Base-by-base conservation (phyloP, 2,888 invertebrate genomes). In the Lampropteryx suffumata region DNA sequence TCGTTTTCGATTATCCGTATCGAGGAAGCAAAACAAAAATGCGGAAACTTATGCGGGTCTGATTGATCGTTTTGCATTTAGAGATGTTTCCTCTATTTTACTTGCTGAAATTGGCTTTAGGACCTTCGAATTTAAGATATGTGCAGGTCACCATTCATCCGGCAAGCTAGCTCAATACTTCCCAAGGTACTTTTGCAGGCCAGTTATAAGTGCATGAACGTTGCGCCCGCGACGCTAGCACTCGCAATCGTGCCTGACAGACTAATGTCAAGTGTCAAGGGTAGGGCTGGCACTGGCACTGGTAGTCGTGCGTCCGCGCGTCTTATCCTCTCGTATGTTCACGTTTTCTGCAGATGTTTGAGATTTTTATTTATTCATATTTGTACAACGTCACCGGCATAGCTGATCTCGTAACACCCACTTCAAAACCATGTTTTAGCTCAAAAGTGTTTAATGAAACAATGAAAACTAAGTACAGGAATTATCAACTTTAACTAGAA, bases 201-300 rank as follows among this genome's bases (percentile, higher is more conserved):
- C 36, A 50, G 45, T 42, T 50, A 44, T 45, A 42, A 27, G 14
- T 24, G 27, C 17, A 27, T n/a, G n/a, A n/a, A n/a, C n/a, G n/a
- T n/a, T 17, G 21, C 42, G 24, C 14, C 30, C 30, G 37, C 39
- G 45, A 45, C 34, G 33, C 45, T 34, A 33, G 54, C 44, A 45
- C 52, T 59, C 52, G 50, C 50, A 62, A 61, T 64, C 67, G 59
- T 59, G 62, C 59, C 27, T 66, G 68, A 68, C 66, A 66, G 65
- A 65, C 59, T 68, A 71, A 73, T 74, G 76, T 75, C 76, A 74
- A 66, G 61, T 68, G 76, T 75, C 75, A 76, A 75, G 75, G 75
- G 55, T 70, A 71, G 66, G 69, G 67, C 57, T 64, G 68, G 47
- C 67, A 2, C 17, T 4, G 17, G 17, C 17, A 2, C 17, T 4